Evolutionary conservation across 2,888 invertebrate genomes (phyloP).

Genomic region (Mythimna lalbum): DNA sequence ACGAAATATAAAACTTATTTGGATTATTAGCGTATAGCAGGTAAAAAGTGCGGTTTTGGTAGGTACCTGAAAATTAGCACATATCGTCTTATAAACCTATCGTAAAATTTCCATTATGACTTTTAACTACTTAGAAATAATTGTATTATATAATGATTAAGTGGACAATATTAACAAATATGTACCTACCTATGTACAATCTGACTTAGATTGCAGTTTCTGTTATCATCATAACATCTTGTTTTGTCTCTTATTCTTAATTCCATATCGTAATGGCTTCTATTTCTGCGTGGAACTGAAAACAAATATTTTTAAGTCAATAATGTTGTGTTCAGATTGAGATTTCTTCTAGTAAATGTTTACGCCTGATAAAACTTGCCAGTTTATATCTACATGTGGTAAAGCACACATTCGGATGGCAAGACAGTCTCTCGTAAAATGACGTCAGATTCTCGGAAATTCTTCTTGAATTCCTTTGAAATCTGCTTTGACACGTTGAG

Average conservation of each 20-base stretch:
- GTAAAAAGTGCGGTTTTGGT: conserved; percentile 16
- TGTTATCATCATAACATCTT: conserved; percentile 30
- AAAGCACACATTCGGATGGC: conserved; percentile 9
- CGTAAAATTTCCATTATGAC: conserved; percentile 21
- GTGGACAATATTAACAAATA: conserved; percentile 26
- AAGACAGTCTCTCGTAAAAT: conserved; percentile 19
- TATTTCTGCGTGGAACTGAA: not conserved
- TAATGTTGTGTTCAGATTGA: not conserved
- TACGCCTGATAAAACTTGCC: conserved; percentile 5
- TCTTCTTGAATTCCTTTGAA: conserved; percentile 29
- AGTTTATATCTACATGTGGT: conserved; percentile 11
- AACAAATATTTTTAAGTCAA: conserved; percentile 16
- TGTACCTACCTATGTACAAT: conserved; percentile 3
- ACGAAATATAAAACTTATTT: conserved; percentile 7
- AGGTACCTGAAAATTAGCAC: conserved; percentile 27
- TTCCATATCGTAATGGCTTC: conserved; percentile 1
- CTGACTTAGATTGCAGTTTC: conserved; percentile 6
- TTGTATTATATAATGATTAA: conserved; percentile 25
- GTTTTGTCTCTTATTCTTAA: conserved; percentile 20
- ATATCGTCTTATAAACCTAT: conserved; percentile 13
- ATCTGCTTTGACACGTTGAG: not conserved
- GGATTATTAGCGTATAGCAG: conserved; percentile 23
- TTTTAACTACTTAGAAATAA: not conserved
- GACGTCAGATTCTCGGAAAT: conserved; percentile 36
- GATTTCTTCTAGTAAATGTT: conserved; percentile 11